phyloP scores from a whole-genome alignment of 2,888 invertebrate genomes.

The Charanyca ferruginea region DNA sequence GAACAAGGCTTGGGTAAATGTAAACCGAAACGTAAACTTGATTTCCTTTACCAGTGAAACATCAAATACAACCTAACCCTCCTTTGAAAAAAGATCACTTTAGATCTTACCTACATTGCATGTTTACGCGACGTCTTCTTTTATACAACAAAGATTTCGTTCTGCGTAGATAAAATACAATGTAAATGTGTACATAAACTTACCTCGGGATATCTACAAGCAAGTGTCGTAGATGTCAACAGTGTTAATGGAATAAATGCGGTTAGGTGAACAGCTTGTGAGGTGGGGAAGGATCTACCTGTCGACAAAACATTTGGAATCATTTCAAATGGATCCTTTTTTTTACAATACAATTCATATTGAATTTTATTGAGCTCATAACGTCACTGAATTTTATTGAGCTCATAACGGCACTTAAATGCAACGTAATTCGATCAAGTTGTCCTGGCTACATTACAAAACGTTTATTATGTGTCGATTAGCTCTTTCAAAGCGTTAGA shows the following conservation, averaged over 20 bases:
- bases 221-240: conserved; percentile 71
- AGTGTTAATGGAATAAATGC: conserved; percentile 65
- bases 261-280: conserved; percentile 56
- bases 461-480: too few species aligned
- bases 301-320: conserved; percentile 56
- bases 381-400: too few species aligned
- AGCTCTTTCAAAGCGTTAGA: not conserved
- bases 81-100: conserved; percentile 40
- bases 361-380: not conserved
- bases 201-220: conserved; percentile 77
- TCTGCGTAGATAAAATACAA: conserved; percentile 32
- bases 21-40: conserved; percentile 35
- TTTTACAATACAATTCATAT: not conserved
- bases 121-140: conserved; percentile 45
- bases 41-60: conserved; percentile 23
- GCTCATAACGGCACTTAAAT: too few species aligned
- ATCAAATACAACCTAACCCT: conserved; percentile 37
- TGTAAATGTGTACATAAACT: conserved; percentile 61
- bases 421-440: not conserved
- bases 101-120: conserved; percentile 16
- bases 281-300: conserved; percentile 65
- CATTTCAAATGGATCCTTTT: conserved; percentile 14
- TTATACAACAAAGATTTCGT: conserved; percentile 25
- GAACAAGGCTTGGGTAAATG: conserved; percentile 44
- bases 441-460: not conserved